These are phyloP conservation scores for Drosophila parthenogenetica DNA, from an alignment of 2,888 invertebrate genomes.

Conservation along the genomic window DNA sequence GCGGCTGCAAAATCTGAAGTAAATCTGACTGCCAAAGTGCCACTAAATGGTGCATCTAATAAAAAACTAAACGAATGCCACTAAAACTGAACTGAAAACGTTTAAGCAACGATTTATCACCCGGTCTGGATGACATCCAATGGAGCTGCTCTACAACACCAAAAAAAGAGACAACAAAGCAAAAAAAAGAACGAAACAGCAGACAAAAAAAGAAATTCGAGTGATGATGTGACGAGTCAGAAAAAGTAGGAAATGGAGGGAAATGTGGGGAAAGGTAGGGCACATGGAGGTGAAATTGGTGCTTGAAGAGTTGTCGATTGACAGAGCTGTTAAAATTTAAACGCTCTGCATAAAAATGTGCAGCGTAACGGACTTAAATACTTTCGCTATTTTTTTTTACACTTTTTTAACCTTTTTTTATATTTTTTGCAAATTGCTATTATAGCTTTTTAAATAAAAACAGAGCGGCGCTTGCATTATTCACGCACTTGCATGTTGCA, in stretches of 20 bases:
- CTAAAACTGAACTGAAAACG: slow-evolving; percentile 78
- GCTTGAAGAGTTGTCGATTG: slow-evolving; percentile 57
- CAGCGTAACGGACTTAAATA: slow-evolving; percentile 41
- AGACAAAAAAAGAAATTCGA: slow-evolving; percentile 44
- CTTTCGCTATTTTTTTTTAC: slow-evolving; percentile 35
- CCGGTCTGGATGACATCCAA: slow-evolving; percentile 37
- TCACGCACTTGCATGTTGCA: slow-evolving; percentile 71
- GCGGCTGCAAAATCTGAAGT: slow-evolving; percentile 52
- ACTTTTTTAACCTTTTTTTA: slow-evolving; percentile 26
- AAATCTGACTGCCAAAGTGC: slow-evolving; percentile 66
- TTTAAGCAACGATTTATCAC: slow-evolving; percentile 83
- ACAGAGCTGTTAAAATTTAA: slow-evolving; percentile 67
- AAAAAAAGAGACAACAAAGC: slow-evolving; percentile 22
- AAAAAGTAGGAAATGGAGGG: not conserved
- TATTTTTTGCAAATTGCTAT: slow-evolving; percentile 72
- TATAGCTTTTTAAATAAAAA: slow-evolving; percentile 77
- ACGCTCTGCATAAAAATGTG: slow-evolving; percentile 66
- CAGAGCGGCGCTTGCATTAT: slow-evolving; percentile 71
- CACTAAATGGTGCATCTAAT: slow-evolving; percentile 74
- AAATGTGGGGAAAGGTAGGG: not conserved
- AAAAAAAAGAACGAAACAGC: slow-evolving; percentile 41
- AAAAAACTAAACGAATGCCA: slow-evolving; percentile 76
- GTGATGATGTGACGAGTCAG: slow-evolving; percentile 58
- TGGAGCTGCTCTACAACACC: slow-evolving; percentile 24
- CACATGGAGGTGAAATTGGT: slow-evolving; percentile 8